Base-by-base conservation (phyloP, 2,888 invertebrate genomes). In the Schrankia costaestrigalis region DNA sequence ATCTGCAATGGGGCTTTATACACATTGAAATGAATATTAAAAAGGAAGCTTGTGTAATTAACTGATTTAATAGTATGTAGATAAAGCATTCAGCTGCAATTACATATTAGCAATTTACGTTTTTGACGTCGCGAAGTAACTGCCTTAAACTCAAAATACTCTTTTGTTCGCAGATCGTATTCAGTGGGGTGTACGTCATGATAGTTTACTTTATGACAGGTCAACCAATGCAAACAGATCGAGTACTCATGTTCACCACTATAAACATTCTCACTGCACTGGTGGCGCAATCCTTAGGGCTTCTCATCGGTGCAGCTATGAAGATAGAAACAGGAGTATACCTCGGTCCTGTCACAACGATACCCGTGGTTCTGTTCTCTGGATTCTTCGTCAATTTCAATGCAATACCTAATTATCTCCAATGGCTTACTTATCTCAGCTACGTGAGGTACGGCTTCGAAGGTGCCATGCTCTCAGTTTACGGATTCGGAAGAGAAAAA, bases 131-230 rank as follows among this genome's bases (percentile, higher is more conserved):
- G n/a, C n/a, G n/a, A n/a, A n/a, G n/a, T n/a, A n/a, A n/a, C n/a
- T n/a, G n/a, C n/a, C n/a, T n/a, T n/a, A n/a, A n/a, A n/a, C n/a
- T n/a, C n/a, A n/a, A n/a, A n/a, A n/a, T n/a, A n/a, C 1, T 17
- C 2, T 2, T 8, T 22, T 38, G 43, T 42, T 48, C 89, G 2
- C 90, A 96, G 96, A 92, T 96, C 43, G 89, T 96, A 41, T 94
- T 96, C 76, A 95, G 96, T 31, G 91, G 94, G 35, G 92, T 96
- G 15, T 97, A 96, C 76, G 93, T 95, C 35, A 90, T 94, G 58
- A 97, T 97, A 54, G 96, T 97, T 7, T 98, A 98, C 85, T 97
- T 96, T 84, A 94, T 98, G 92, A 97, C 98, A 13, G 94, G 95
- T 5, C 98, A 98, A 77, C 98, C 97, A n/a, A 91, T 94, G 84